phyloP scores from a whole-genome alignment of 2,888 invertebrate species.

The Latrodectus hesperus region DNA sequence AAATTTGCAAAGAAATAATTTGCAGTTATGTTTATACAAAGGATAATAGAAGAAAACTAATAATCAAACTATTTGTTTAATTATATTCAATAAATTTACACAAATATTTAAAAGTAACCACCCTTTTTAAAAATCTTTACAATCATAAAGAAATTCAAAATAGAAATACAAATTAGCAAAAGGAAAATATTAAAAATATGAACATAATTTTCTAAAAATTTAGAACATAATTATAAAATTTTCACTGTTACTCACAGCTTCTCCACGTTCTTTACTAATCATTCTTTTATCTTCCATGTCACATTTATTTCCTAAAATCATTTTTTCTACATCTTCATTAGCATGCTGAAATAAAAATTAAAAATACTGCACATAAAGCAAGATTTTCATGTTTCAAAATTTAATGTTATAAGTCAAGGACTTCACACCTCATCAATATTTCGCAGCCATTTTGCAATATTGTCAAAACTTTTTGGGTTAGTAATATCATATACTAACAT shows the following conservation, averaged over 20 bases:
- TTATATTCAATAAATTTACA: too few species aligned
- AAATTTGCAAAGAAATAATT: too few species aligned
- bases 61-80: too few species aligned
- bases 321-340: constrained; percentile 98
- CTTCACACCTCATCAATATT: constrained; percentile 92
- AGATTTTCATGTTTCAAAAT: not conserved
- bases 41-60: too few species aligned
- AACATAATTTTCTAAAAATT: too few species aligned
- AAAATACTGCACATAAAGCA: not conserved
- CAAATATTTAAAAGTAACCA: too few species aligned
- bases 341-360: constrained; percentile 83
- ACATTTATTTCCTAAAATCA: constrained; percentile 98
- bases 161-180: too few species aligned
- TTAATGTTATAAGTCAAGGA: not conserved
- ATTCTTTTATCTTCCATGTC: constrained; percentile 97
- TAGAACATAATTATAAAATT: too few species aligned
- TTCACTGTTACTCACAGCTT: constrained; percentile 82
- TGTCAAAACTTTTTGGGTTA: constrained; percentile 97
- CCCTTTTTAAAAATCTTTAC: too few species aligned
- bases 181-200: too few species aligned
- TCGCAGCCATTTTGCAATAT: constrained; percentile 97
- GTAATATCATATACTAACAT: constrained; percentile 96
- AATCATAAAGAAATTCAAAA: too few species aligned
- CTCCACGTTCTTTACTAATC: constrained; percentile 93
- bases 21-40: too few species aligned